phyloP scores from a whole-genome alignment of 2,113 vertebrate species.

The Acanthisitta chloris region DNA sequence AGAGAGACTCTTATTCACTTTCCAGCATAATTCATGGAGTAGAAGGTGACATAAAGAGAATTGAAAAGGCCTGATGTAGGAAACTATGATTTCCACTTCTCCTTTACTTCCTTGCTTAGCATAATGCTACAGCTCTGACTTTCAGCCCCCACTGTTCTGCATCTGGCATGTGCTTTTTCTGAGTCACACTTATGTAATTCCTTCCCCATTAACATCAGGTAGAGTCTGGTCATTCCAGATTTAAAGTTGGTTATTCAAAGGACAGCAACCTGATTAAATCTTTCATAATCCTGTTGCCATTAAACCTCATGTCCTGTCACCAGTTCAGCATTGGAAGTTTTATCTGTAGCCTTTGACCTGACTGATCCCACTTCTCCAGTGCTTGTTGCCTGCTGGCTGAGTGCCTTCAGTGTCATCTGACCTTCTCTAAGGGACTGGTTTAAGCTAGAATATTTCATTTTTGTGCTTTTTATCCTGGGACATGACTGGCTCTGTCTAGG shows the following conservation, averaged over 20 bases:
- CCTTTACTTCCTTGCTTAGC: not conserved
- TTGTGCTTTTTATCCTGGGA: not conserved
- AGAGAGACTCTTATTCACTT: not conserved
- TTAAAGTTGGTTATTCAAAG: not conserved
- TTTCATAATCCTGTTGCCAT: slow-evolving; percentile 12
- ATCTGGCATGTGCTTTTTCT: not conserved
- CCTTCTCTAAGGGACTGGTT: not conserved
- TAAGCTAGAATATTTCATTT: not conserved
- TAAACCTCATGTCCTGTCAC: not conserved
- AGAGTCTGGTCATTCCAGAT: not conserved
- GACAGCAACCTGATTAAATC: not conserved
- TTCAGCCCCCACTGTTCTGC: not conserved
- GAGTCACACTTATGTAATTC: not conserved
- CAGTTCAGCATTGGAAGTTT: not conserved
- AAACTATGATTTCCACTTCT: not conserved
- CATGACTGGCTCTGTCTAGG: not conserved
- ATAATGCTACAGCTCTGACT: not conserved
- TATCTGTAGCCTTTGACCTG: not conserved
- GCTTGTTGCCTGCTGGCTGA: not conserved
- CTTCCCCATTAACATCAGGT: not conserved
- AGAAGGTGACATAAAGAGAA: not conserved
- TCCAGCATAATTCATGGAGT: not conserved
- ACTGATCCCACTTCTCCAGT: not conserved
- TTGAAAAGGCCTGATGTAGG: not conserved
- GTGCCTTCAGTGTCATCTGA: not conserved